Conservation (phyloP, 2,113 vertebrate genomes). For the western clawed frog (Xenopus tropicalis) region UCB_Xtro_10.0 CM004443.2:125449001-125449500, state of each 20-base stretch:
- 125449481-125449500: no score
- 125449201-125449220: background rate
- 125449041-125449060: background rate
- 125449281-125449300: slow-evolving; percentile 37
- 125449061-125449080: background rate
- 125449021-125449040: background rate
- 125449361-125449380: background rate
- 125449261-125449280: slow-evolving; percentile 15
- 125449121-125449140: background rate
- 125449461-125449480: background rate
- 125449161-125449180: no score
- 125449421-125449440: background rate
- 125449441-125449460: background rate
- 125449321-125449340: slow-evolving; percentile 21
- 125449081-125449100: no score
- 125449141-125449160: background rate
- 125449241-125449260: slow-evolving; percentile 22
- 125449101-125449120: no score
- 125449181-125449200: background rate
- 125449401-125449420: background rate
- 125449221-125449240: background rate
- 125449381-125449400: slow-evolving; percentile 28
- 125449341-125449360: slow-evolving; percentile 9
- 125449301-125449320: slow-evolving; percentile 32
- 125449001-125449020: background rate